phyloP scores from a whole-genome alignment of 2,888 invertebrate species.

The Drosophila diplacantha region DNA sequence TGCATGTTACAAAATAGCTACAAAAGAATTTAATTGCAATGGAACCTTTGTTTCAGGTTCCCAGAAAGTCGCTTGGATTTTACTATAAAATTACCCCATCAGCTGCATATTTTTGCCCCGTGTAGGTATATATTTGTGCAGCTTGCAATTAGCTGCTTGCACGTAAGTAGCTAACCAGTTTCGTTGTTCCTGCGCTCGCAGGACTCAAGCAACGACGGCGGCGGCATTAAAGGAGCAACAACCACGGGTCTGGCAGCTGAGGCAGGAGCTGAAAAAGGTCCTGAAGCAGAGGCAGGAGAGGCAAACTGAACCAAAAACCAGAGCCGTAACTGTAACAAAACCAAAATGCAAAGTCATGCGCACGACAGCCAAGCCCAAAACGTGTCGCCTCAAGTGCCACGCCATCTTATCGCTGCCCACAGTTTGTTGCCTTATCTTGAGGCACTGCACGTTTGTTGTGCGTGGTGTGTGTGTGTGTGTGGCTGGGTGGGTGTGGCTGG shows the following conservation, averaged over 20 bases:
- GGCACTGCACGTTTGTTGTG: constrained; percentile 51
- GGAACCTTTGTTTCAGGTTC: neutral
- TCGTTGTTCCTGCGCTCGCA: constrained; percentile 10
- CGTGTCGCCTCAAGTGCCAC: constrained; percentile 65
- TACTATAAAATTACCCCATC: neutral
- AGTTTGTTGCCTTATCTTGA: constrained; percentile 69
- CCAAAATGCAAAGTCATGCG: constrained; percentile 60
- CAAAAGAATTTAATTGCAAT: neutral
- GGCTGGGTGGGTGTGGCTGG: constrained; percentile 39
- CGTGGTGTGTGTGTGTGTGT: constrained; percentile 21
- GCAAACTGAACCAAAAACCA: constrained; percentile 25
- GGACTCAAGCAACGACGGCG: constrained; percentile 32
- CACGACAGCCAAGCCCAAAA: constrained; percentile 64
- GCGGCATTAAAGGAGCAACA: constrained; percentile 29
- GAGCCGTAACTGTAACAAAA: constrained; percentile 41
- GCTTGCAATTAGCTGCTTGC: constrained; percentile 41
- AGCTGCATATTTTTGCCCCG: constrained; percentile 5
- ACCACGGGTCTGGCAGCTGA: constrained; percentile 8
- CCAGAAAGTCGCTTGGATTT: neutral
- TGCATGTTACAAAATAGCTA: neutral
- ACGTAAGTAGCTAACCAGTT: constrained; percentile 52
- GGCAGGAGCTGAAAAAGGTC: constrained; percentile 6
- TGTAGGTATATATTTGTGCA: constrained; percentile 34
- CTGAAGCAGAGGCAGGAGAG: constrained; percentile 4
- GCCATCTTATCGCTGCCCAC: constrained; percentile 66